Percentiles rank a stretch among this genome's conserved stretches.
These are phyloP conservation scores for Cotesia chilonis DNA, from an alignment of 1,140 invertebrate genomes.

Conservation along the genomic window DNA sequence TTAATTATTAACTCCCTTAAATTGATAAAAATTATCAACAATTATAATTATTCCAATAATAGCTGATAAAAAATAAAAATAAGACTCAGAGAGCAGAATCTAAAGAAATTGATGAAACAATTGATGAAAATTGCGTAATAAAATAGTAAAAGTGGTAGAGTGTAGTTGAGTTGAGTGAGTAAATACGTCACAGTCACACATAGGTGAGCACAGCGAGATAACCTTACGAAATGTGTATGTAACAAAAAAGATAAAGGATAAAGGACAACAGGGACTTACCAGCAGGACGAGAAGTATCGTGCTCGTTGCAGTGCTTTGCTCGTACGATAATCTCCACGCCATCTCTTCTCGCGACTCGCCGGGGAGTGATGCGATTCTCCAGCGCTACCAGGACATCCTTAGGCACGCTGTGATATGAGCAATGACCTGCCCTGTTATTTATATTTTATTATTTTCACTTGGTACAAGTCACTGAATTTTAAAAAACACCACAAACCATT, in stretches of 20 bases:
- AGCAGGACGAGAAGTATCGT: constrained; percentile 61
- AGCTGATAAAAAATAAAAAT: no score
- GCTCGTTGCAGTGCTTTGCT: constrained; percentile 54
- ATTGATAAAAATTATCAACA: no score
- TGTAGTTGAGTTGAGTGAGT: not conserved
- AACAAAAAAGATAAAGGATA: constrained; percentile 13
- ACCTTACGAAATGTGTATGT: constrained; percentile 19
- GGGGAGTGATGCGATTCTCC: constrained; percentile 37
- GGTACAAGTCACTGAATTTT: not conserved
- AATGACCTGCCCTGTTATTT: constrained; percentile 12
- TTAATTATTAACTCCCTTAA: no score
- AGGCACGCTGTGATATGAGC: constrained; percentile 37
- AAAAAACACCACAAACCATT: not conserved
- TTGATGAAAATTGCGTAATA: not conserved
- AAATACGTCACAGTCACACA: constrained; percentile 3
- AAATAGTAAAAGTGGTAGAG: not conserved
- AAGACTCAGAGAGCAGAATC: no score
- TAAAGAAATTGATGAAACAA: constrained; percentile 19
- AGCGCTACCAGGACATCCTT: constrained; percentile 58
- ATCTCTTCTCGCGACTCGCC: constrained; percentile 51
- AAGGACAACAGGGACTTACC: constrained; percentile 43
- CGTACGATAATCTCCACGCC: constrained; percentile 58
- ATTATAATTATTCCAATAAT: no score
- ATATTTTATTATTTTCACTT: constrained; percentile 10
- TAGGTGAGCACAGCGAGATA: constrained; percentile 25